Evolutionary conservation across 2,888 invertebrate genomes (phyloP), one percentile per base, ranked within the genome.

Genomic region (Fragum sueziense): DNA sequence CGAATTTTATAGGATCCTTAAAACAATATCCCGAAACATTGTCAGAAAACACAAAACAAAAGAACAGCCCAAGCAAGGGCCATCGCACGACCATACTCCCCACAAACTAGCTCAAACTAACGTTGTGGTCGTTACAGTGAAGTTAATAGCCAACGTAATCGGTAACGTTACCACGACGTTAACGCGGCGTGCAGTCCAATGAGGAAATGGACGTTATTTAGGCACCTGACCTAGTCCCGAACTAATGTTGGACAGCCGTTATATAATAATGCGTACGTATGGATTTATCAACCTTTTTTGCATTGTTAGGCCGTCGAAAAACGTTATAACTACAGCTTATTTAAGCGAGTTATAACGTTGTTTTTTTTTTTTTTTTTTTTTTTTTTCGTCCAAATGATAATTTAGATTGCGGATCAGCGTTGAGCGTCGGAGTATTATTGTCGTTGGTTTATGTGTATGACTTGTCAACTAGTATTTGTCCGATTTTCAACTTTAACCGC

Each of bases 1-100:
- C 65, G 27, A 65, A 65, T 41, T 65, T 65, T 22, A 65, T 65
- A 2, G 65, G 65, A 37, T 65, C 65, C 65, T 65, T 65, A 27
- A 65, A 65, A 41, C 65, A 65, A 41, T 65, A 65, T 22, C 65
- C 65, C 22, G 11, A 41, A 11, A 41, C 65, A 25, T 37, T 27
- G 25, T 25, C 25, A 7, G 41, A 27, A 25, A 14, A 41, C 37
- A 37, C 37, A 11, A 20, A 34, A 33, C 65, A 65, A 22, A 65
- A 17, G 20, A 33, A 65, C 0, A 65, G 25, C 29, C 22, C 33
- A 65, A 65, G 2, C 11, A 65, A 14, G 27, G 22, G 33, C 65
- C 65, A 65, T 37, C 65, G 65, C 6, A 41, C 41, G n/a, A 65
- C 20, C 65, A 65, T 65, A 27, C 33, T 34, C 62, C 22, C 31